Evolutionary conservation across 2,113 vertebrate species (phyloP).

Genomic region (Periophthalmus modestus): DNA sequence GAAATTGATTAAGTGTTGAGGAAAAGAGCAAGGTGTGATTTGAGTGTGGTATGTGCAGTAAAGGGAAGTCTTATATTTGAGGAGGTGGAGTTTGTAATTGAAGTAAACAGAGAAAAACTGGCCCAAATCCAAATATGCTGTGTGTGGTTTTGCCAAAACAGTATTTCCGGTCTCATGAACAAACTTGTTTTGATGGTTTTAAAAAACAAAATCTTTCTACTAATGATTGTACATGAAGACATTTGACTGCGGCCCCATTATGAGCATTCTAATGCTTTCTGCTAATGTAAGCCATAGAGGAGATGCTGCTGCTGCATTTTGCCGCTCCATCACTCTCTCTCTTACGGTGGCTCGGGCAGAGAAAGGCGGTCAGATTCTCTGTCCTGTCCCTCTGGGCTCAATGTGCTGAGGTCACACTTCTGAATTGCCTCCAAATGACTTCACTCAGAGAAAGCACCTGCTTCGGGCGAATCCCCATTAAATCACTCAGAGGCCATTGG

Average conservation of each 20-base stretch:
- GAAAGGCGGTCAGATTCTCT: constrained; percentile 68
- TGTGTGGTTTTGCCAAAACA: constrained; percentile 45
- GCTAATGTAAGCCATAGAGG: constrained; percentile 64
- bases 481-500: constrained; percentile 68
- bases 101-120: constrained; percentile 71
- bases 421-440: constrained; percentile 77
- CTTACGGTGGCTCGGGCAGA: constrained; percentile 57
- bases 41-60: constrained; percentile 64
- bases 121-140: constrained; percentile 52
- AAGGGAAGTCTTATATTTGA: constrained; percentile 62
- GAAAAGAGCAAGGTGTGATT: constrained; percentile 68
- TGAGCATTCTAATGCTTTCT: constrained; percentile 56
- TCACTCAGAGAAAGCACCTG: constrained; percentile 77
- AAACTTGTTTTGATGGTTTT: constrained; percentile 38
- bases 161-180: constrained; percentile 44
- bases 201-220: not conserved
- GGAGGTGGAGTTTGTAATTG: constrained; percentile 71
- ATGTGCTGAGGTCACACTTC: constrained; percentile 77
- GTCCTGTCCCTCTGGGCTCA: constrained; percentile 66
- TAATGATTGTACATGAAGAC: constrained; percentile 44
- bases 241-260: constrained; percentile 56
- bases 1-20: constrained; percentile 60
- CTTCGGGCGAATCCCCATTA: constrained; percentile 68
- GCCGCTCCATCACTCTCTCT: constrained; percentile 61
- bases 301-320: constrained; percentile 56